Evolutionary conservation across 1,140 invertebrate species (phyloP), one percentile per base, ranked within the genome.

Genomic region (Macrotrachela quadricornifera): DNA sequence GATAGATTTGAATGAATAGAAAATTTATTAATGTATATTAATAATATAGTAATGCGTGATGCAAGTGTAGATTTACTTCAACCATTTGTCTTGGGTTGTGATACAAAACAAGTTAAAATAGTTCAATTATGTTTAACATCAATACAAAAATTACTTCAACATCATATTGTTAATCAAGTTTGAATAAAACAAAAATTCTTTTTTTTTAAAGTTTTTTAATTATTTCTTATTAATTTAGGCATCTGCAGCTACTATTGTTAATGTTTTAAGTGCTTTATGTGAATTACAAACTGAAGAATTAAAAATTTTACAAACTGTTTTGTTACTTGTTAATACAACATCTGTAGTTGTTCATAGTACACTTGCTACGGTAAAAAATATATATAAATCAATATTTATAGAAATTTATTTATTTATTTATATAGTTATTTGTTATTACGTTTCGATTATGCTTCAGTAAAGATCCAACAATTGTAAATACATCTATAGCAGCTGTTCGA

Each of bases 81-180:
- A 71, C 90, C 91, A n/a, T 74, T 96, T 59, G 83, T 95, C 48
- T 81, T 95, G 73, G 91, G 87, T 63, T 96, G 90, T 76, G 88
- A 95, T 65, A 91, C 87, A 17, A 94, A 91, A 74, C 87, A 91
- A 73, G 76, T 85, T 18, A 94, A 92, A 76, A 82, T 96, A 59
- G 85, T 92, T 42, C 70, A 92, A 79, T 80, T 88, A 65, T 88
- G 86, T 66, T 71, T 97, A 40, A 80, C 80, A 58, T 83, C 84
- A 52, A 90, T 96, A 43, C 77, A 78, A 59, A 68, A 73, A 55
- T 61, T 78, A 38, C 71, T 78, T 12, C 72, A 74, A 48, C 71
- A 73, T 59, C 68, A 75, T 61, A 72, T 72, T 46, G 62, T 77
- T n/a, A 72, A 70, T 37, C 62, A 62, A 51, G 74, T 74, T n/a